A percentile compares a stretch with the other conserved stretches of the same genome.
Evolutionary conservation across 2,797 vertebrate species (phyloP).

Genomic region (Petrocephalus schoutedeni): DNA sequence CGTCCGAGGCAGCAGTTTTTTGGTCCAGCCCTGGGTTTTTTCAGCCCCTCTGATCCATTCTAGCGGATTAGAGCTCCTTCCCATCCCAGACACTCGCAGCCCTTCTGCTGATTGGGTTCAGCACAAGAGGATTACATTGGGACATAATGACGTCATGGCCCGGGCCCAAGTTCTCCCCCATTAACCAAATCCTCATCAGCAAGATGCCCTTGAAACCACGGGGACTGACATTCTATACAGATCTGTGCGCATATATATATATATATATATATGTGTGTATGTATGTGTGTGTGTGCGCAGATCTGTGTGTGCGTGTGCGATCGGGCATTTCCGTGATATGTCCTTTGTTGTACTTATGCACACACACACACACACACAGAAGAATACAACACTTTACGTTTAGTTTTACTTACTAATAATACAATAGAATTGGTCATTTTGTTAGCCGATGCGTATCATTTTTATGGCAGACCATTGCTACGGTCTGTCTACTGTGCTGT

Average conservation of each 20-base stretch:
- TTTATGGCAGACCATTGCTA: neutral
- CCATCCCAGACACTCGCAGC: conserved; percentile 73
- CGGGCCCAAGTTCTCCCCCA: conserved; percentile 77
- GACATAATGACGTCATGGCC: conserved; percentile 95
- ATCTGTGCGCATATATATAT: conserved; percentile 20
- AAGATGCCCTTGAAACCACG: conserved; percentile 93
- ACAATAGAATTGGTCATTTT: neutral
- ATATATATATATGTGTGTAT: neutral
- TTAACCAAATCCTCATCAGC: conserved; percentile 94
- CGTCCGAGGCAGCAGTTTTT: conserved; percentile 60
- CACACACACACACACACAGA: neutral
- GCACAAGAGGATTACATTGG: conserved; percentile 94
- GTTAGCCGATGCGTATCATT: neutral
- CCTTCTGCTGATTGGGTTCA: conserved; percentile 84
- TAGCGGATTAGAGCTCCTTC: conserved; percentile 74
- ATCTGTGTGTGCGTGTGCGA: neutral
- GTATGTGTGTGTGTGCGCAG: neutral
- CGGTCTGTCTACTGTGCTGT: neutral
- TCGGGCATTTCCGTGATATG: neutral
- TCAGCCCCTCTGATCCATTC: conserved; percentile 76
- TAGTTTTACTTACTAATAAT: neutral
- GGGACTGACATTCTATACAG: conserved; percentile 73
- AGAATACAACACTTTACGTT: neutral
- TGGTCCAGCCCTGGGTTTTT: conserved; percentile 58
- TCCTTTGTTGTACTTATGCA: neutral